Base-by-base conservation (phyloP, 2,888 invertebrate species). In the Idaea biselata region DNA sequence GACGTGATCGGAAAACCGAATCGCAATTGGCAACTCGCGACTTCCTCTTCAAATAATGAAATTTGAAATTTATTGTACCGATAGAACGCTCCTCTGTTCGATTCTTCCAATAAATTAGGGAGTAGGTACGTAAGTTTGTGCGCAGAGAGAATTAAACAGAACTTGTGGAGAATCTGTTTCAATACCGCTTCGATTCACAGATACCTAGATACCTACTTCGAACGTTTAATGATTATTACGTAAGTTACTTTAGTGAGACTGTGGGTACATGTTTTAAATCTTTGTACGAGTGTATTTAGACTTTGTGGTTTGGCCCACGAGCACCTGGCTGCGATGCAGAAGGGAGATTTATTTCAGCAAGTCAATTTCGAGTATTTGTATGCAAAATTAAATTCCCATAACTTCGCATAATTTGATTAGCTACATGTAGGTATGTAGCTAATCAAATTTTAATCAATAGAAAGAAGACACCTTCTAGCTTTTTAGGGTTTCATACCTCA, bases 11-110 rank as follows among this genome's bases (percentile, higher is more conserved):
- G 91, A 86, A 89, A 89, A 83, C 86, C 80, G 80, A 84, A 88
- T 86, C 75, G 84, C 86, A 82, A 87, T 87, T 86, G 88, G 84
- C 84, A 87, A 85, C 84, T 87, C 84, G 87, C 86, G 87, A 87
- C 86, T 87, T 88, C 87, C 88, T 90, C 83, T 88, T 89, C 88
- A 89, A 89, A 89, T 89, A 89, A 90, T 89, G 88, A 89, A 89
- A 89, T 90, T 89, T 89, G 83, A 89, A 91, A 89, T 90, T 89
- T 90, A 90, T 89, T 88, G 86, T 84, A 77, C 79, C 87, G 82
- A 88, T 88, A 83, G 81, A 84, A 83, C 72, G 78, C 74, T 77
- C 74, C 77, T 73, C 76, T 79, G 84, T 82, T 84, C 83, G 70
- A 77, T 79, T 86, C 78, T 81, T 80, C 83, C 82, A 83, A 88